Percentiles rank a stretch among this genome's conserved stretches.
phyloP scores from a whole-genome alignment of 2,113 vertebrate genomes.

The Aleadryas rufinucha region DNA sequence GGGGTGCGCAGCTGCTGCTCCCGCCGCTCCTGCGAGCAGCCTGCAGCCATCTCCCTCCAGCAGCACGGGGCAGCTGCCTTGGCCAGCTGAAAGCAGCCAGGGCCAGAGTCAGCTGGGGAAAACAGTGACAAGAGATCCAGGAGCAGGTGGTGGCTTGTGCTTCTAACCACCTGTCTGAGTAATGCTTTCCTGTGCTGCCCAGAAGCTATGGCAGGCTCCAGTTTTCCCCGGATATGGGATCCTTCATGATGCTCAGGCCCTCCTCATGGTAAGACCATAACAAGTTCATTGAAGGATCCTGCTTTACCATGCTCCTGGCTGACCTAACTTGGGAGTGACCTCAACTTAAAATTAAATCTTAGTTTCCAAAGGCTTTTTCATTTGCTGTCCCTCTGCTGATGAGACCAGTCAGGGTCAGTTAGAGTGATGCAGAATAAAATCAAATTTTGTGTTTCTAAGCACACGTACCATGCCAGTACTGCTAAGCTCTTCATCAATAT shows the following conservation, averaged over 20 bases:
- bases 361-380: neutral
- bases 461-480: neutral
- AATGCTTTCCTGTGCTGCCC: neutral
- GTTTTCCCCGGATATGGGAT: neutral
- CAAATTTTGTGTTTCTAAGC: neutral
- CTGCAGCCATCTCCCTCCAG: neutral
- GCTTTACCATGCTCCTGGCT: neutral
- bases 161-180: conserved; percentile 15
- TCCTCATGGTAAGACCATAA: rapidly evolving
- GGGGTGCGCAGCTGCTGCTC: neutral
- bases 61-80: neutral
- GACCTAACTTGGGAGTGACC: neutral
- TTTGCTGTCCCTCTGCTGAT: neutral
- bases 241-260: neutral
- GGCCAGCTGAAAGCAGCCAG: conserved; percentile 26
- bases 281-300: neutral
- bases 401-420: neutral
- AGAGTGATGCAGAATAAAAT: neutral
- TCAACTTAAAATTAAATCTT: neutral
- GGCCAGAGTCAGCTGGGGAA: neutral
- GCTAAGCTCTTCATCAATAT: conserved; percentile 10
- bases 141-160: conserved; percentile 33
- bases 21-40: neutral
- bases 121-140: neutral
- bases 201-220: neutral